These are phyloP conservation scores for Xerus inauris DNA, from an alignment of 2,113 vertebrate genomes.

Conservation along the genomic window DNA sequence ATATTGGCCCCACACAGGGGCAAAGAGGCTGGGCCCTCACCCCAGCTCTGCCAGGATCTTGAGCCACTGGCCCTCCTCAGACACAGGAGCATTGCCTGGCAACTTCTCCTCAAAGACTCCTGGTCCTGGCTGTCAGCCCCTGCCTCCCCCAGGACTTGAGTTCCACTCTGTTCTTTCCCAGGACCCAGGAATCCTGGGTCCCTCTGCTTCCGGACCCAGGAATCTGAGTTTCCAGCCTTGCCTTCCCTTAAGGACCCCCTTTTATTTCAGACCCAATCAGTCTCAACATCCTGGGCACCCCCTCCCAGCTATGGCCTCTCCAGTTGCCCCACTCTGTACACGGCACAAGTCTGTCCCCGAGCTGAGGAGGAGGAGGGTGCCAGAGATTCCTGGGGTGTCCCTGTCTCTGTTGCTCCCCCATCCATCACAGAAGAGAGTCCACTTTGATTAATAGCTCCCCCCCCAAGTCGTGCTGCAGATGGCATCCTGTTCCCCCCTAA, in stretches of 20 bases:
- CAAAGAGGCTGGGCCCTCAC: neutral
- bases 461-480: constrained; percentile 24
- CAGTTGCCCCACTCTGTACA: neutral
- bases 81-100: neutral
- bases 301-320: neutral
- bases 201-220: neutral
- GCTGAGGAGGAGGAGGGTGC: constrained; percentile 47
- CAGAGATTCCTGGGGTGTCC: constrained; percentile 63
- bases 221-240: neutral
- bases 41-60: neutral
- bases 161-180: neutral
- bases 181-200: neutral
- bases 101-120: constrained; percentile 1
- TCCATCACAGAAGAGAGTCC: constrained; percentile 33
- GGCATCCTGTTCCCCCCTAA: neutral
- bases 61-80: neutral
- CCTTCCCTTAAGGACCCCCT: neutral
- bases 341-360: neutral
- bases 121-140: neutral
- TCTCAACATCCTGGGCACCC: neutral
- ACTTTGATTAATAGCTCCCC: constrained; percentile 60
- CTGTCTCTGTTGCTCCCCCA: neutral
- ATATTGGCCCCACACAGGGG: neutral
- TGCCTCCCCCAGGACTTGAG: neutral
- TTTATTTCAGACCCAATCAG: constrained; percentile 25